A percentile compares a stretch with the other conserved stretches of the same genome.
These are phyloP conservation scores for Anolis sagrei DNA, from an alignment of 2,113 vertebrate species.

Conservation along the genomic window DNA sequence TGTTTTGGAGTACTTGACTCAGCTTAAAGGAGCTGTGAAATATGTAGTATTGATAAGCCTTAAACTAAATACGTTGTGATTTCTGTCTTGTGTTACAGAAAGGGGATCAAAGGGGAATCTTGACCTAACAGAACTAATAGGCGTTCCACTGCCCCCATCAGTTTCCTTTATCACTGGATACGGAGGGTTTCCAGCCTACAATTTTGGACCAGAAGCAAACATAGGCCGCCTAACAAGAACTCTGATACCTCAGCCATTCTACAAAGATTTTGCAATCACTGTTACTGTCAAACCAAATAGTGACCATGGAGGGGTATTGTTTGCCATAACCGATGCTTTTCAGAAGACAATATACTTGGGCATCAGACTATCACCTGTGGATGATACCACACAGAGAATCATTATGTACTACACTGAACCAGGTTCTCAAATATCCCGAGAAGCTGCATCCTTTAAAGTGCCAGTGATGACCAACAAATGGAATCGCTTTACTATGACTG, in stretches of 20 bases:
- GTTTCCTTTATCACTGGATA: slow-evolving; percentile 93
- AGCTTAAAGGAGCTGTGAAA: background rate
- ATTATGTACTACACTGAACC: slow-evolving; percentile 91
- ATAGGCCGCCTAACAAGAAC: slow-evolving; percentile 89
- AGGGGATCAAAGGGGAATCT: slow-evolving; percentile 74
- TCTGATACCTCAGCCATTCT: slow-evolving; percentile 86
- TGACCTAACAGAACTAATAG: slow-evolving; percentile 93
- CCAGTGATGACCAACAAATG: slow-evolving; percentile 89
- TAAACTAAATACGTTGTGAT: background rate
- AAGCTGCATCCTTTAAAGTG: slow-evolving; percentile 90
- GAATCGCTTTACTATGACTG: slow-evolving; percentile 86
- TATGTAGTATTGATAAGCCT: background rate
- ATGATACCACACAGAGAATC: slow-evolving; percentile 86
- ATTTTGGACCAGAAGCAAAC: slow-evolving; percentile 87
- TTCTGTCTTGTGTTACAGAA: slow-evolving; percentile 73
- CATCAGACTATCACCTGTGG: slow-evolving; percentile 82
- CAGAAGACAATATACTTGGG: slow-evolving; percentile 92
- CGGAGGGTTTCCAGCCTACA: slow-evolving; percentile 93
- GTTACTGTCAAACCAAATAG: slow-evolving; percentile 85
- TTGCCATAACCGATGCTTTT: slow-evolving; percentile 90
- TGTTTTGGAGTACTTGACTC: background rate
- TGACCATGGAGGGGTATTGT: slow-evolving; percentile 83
- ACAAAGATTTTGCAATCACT: slow-evolving; percentile 85
- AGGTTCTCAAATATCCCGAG: slow-evolving; percentile 77
- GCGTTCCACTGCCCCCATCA: slow-evolving; percentile 93